phyloP scores from a whole-genome alignment of 2,888 invertebrate species.

The Lepidochitona cinerea region DNA sequence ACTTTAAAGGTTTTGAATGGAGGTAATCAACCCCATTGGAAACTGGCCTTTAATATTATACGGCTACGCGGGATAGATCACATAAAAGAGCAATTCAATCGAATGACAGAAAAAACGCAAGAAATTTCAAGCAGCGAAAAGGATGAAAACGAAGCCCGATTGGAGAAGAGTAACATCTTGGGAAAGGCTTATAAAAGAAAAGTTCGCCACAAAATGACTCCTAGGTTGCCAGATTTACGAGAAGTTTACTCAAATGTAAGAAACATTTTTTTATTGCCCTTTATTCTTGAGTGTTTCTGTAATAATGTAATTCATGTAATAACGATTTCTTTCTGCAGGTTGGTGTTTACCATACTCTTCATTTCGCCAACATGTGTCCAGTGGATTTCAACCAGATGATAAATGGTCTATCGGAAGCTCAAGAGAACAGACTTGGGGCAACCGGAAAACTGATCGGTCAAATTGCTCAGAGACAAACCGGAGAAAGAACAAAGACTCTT shows the following conservation, averaged over 20 bases:
- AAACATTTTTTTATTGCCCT: no score
- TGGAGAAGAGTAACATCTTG: slow-evolving; percentile 45
- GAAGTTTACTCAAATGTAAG: slow-evolving; percentile 44
- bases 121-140: slow-evolving; percentile 17
- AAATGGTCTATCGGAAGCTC: slow-evolving; percentile 6
- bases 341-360: slow-evolving; percentile 42
- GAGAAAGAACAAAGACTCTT: not conserved
- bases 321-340: slow-evolving; percentile 11
- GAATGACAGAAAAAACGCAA: slow-evolving; percentile 25
- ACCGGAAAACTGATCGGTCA: not conserved
- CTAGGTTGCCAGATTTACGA: slow-evolving; percentile 39
- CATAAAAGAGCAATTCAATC: slow-evolving; percentile 37
- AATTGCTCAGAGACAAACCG: not conserved
- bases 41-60: slow-evolving; percentile 36
- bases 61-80: slow-evolving; percentile 29
- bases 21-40: slow-evolving; percentile 46
- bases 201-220: slow-evolving; percentile 44
- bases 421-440: not conserved
- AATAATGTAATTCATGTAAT: no score
- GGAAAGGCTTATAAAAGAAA: slow-evolving; percentile 53
- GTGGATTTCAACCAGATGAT: slow-evolving; percentile 23
- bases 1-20: slow-evolving; percentile 77
- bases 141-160: slow-evolving; percentile 11
- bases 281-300: no score
- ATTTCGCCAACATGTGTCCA: slow-evolving; percentile 44